phyloP scores from a whole-genome alignment of 2,113 vertebrate genomes.

The Girardinichthys multiradiatus region DNA sequence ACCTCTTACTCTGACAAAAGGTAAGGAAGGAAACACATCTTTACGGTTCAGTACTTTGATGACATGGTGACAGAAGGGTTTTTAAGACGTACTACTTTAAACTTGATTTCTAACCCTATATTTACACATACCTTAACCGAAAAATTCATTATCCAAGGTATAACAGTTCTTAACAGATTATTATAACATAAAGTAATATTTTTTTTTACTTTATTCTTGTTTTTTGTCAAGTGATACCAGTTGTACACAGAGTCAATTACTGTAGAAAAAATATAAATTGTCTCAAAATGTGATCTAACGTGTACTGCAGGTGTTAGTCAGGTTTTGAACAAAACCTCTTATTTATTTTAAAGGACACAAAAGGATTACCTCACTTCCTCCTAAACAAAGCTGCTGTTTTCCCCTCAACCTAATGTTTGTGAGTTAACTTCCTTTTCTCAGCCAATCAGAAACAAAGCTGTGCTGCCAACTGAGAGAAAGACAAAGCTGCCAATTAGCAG shows the following conservation, averaged over 20 bases:
- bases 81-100: too few relatives aligned
- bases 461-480: constrained; percentile 44
- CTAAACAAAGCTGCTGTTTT: constrained; percentile 38
- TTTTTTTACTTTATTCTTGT: neutral
- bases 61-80: too few relatives aligned
- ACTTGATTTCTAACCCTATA: too few relatives aligned
- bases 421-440: constrained; percentile 45
- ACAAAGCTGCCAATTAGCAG: constrained; percentile 68
- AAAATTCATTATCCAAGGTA: neutral
- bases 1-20: too few relatives aligned
- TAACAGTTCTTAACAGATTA: neutral
- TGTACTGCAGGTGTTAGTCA: constrained; percentile 12
- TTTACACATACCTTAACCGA: too few relatives aligned
- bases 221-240: neutral
- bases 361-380: constrained; percentile 26
- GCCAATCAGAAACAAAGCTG: constrained; percentile 58
- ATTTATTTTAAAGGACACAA: constrained; percentile 30
- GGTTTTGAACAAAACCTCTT: constrained; percentile 35
- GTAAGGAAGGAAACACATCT: too few relatives aligned
- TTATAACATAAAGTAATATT: neutral
- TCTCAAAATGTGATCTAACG: neutral
- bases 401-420: constrained; percentile 8
- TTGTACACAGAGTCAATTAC: neutral
- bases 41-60: too few relatives aligned
- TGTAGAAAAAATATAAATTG: neutral